Evolutionary conservation across 2,888 invertebrate species (phyloP), one percentile per base, ranked within the genome.

Genomic region (Idaea biselata): DNA sequence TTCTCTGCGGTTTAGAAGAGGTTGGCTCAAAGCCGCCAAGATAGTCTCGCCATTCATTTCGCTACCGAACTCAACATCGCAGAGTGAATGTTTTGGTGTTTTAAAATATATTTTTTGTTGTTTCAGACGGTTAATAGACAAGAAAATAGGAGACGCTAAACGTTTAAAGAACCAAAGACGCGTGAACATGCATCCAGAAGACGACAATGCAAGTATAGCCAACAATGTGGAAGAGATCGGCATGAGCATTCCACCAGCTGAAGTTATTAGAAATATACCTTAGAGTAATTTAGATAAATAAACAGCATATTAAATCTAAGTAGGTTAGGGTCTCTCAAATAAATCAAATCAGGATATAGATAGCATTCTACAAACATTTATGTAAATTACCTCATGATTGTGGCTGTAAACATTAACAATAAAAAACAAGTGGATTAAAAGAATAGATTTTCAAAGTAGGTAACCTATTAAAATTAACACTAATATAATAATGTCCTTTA

Each of bases 51-150:
- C 25, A 25, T 25, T 25, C 25, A 25, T 25, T 25, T 25, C 25
- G 5, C 25, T 44, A 44, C 7, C 8, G 14, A 11, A 44, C 44
- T 7, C 1, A 11, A 14, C 2, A 44, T 1, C 14, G 6, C 44
- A 11, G 8, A 14, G 8, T 33, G 7, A 33, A 11, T 33, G 7
- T 11, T 33, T 33, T 33, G 1, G 7, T 33, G 33, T 33, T 33
- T 33, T 11, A 11, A 11, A 11, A 33, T 33, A 11, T 33, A 33
- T 33, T 33, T 6, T 61, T 18, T 63, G 54, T 60, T 44, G 68
- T 88, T 87, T 60, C 81, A 94, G 94, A 73, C 88, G 93, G 74
- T 71, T 94, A 72, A 73, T 89, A 65, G 85, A 86, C 74, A 89
- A 85, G 71, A 89, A 85, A 79, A 87, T 89, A 75, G 83, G 79